Percentiles rank a stretch among this genome's conserved stretches.
phyloP scores from a whole-genome alignment of 2,888 invertebrate species.

The Tribolium freemani region DNA sequence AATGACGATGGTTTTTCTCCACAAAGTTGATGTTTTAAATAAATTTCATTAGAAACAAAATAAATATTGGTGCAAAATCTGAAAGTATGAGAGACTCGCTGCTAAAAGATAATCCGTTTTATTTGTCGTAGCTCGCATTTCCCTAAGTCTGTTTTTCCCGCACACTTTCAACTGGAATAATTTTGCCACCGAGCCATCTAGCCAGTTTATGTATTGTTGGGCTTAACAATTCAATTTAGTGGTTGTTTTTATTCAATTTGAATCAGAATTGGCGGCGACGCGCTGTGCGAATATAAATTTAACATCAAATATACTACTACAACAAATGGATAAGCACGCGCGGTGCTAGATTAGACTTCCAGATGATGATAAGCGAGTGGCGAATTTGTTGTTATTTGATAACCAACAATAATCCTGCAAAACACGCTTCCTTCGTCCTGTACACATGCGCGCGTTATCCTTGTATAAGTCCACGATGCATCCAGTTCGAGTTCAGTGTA shows the following conservation, averaged over 20 bases:
- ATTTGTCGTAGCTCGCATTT: not conserved
- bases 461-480: constrained; percentile 44
- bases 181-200: not conserved
- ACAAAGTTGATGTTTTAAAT: too few species aligned
- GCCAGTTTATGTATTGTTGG: not conserved
- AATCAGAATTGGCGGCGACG: not conserved
- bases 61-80: not conserved
- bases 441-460: constrained; percentile 40
- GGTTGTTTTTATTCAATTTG: constrained; percentile 24
- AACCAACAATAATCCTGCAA: constrained; percentile 39
- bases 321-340: not conserved
- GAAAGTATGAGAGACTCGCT: not conserved
- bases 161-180: not conserved
- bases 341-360: not conserved
- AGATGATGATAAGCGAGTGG: constrained; percentile 1
- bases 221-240: constrained; percentile 18
- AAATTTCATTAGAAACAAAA: too few species aligned
- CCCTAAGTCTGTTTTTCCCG: not conserved
- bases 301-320: not conserved
- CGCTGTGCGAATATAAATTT: not conserved
- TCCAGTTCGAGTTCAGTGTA: constrained; percentile 44
- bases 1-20: too few species aligned
- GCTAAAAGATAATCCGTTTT: not conserved
- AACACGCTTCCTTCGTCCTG: constrained; percentile 38
- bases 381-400: constrained; percentile 30